Evolutionary conservation across 2,888 invertebrate genomes (phyloP), one percentile per base, ranked within the genome.

Genomic region (Leptinotarsa tumamoca): DNA sequence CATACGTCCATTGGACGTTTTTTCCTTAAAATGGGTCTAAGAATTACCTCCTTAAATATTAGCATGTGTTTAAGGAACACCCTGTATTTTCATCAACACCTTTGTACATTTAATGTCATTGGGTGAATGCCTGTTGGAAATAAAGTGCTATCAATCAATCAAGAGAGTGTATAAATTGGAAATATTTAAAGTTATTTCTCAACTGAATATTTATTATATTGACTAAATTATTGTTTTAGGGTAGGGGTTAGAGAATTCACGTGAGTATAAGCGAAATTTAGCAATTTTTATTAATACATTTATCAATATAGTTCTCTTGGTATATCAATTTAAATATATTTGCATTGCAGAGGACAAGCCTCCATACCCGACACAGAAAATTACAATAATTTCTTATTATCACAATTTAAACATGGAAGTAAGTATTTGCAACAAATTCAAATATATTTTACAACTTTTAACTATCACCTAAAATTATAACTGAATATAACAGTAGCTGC

Each of bases 321-420:
- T 61, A 76, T 70, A 73, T 68, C 58, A 63, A 75, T 67, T 66
- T 72, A 72, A 71, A 75, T 66, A 71, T 75, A 68, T 18, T 61
- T 15, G 21, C 23, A 43, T 43, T 43, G 43, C 43, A 10, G 61
- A 61, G 61, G 27, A 27, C 61, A 61, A 61, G 61, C 15, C 61
- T 27, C 21, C 61, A 61, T 27, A 61, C 17, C 56, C 52, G 58
- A 73, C 61, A 72, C 61, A 71, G 61, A 17, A 68, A 51, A 75
- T 73, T 71, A 76, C 76, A 76, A 63, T 73, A 68, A 73, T 63
- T 73, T 73, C 73, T 61, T 27, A 68, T 73, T 76, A 76, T 76
- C 76, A 76, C 76, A 76, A 66, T 76, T 33, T 50, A 71, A 72
- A 73, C 68, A 67, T 76, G 73, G 73, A 76, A 76, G 71, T 75